These are phyloP conservation scores for Meteorus sp. DNA, from an alignment of 1,140 invertebrate genomes.

Conservation along the genomic window DNA sequence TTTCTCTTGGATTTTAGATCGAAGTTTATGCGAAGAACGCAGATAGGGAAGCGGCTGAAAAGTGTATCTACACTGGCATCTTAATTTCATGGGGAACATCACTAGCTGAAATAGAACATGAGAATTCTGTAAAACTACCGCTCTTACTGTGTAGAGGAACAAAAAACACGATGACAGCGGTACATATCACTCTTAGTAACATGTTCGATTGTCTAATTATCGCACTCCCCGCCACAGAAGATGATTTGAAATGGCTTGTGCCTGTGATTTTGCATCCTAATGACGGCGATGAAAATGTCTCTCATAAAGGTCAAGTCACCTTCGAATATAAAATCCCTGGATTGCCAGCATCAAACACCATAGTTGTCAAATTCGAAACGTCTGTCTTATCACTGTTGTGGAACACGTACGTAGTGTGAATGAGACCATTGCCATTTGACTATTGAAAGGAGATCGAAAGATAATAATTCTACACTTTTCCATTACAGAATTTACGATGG, in stretches of 20 bases:
- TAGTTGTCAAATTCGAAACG: constrained; percentile 37
- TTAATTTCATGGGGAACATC: constrained; percentile 42
- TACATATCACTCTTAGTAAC: constrained; percentile 36
- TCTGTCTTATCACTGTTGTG: constrained; percentile 35
- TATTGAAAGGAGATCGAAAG: background rate
- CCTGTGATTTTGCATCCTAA: constrained; percentile 37
- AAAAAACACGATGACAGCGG: constrained; percentile 35
- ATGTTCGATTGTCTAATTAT: constrained; percentile 49
- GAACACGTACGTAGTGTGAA: constrained; percentile 33
- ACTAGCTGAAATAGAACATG: constrained; percentile 2
- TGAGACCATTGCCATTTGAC: background rate
- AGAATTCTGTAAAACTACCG: constrained; percentile 37
- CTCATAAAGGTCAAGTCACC: constrained; percentile 24
- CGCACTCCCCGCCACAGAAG: constrained; percentile 31
- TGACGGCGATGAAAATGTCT: constrained; percentile 14
- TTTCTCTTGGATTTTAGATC: constrained; percentile 33
- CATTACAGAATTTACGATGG: constrained; percentile 32
- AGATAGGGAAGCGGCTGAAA: constrained; percentile 25
- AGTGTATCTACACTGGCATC: constrained; percentile 41
- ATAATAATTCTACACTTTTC: constrained; percentile 20
- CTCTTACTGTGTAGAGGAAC: constrained; percentile 46
- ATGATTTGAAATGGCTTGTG: constrained; percentile 47
- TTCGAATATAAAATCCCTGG: constrained; percentile 44
- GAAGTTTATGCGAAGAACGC: constrained; percentile 31
- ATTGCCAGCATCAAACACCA: constrained; percentile 34